These are phyloP conservation scores for Mormyrus hasselquistii DNA, from an alignment of 2,797 vertebrate species.

Conservation along the genomic window DNA sequence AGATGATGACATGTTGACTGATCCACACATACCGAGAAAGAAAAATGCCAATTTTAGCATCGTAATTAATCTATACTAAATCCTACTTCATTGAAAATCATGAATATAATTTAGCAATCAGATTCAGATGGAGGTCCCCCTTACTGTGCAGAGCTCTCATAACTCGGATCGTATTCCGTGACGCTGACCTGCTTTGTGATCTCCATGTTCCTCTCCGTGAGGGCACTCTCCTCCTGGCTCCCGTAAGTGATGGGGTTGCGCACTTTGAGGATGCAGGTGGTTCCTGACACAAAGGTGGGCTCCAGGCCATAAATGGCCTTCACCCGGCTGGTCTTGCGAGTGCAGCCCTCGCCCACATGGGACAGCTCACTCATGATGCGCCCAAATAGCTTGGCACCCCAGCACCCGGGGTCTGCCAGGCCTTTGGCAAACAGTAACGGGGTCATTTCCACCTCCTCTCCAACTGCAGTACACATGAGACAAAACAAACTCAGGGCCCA, in stretches of 20 bases:
- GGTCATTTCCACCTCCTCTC: slow-evolving; percentile 95
- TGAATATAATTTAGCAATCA: neutral
- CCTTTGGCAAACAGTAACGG: slow-evolving; percentile 85
- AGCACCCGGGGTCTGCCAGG: slow-evolving; percentile 77
- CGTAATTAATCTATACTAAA: neutral
- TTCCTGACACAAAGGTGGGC: slow-evolving; percentile 84
- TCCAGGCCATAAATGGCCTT: slow-evolving; percentile 90
- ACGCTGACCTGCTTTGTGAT: slow-evolving; percentile 71
- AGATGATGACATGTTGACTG: neutral
- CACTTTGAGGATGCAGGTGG: slow-evolving; percentile 79
- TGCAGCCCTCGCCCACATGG: slow-evolving; percentile 54
- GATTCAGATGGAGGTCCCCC: neutral
- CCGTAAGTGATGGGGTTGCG: slow-evolving; percentile 75
- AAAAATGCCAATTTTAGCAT: neutral
- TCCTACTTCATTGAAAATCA: neutral
- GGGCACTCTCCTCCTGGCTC: slow-evolving; percentile 74
- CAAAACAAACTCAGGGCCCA: neutral
- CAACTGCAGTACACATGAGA: slow-evolving; percentile 59
- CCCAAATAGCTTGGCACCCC: slow-evolving; percentile 88
- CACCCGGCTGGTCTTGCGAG: slow-evolving; percentile 76
- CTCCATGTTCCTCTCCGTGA: slow-evolving; percentile 81
- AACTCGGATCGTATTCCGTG: neutral
- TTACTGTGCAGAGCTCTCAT: neutral
- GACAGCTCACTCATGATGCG: slow-evolving; percentile 77
- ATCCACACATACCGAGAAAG: neutral